These are phyloP conservation scores for Eciton burchellii DNA, from an alignment of 1,140 invertebrate genomes.

Conservation along the genomic window DNA sequence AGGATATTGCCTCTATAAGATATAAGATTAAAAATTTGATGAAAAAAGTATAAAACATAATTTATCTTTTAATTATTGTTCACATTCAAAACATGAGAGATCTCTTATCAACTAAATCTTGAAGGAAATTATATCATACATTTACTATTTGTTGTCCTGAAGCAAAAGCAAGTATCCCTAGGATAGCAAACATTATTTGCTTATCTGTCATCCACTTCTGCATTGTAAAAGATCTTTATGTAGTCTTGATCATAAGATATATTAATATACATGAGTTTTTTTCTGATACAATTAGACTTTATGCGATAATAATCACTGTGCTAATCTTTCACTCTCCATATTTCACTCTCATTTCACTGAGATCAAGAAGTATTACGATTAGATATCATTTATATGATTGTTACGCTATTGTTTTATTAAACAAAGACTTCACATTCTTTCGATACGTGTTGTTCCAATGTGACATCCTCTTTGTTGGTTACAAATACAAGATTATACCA, in stretches of 20 bases:
- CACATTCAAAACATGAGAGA: not conserved
- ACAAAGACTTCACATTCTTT: not conserved
- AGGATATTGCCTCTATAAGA: not conserved
- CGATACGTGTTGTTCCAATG: not conserved
- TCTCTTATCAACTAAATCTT: not conserved
- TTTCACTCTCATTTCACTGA: not conserved
- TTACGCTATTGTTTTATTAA: not conserved
- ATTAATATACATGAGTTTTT: not conserved
- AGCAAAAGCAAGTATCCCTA: not conserved
- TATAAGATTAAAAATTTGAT: constrained; percentile 16
- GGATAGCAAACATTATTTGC: not conserved
- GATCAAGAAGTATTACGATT: not conserved
- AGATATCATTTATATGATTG: not conserved
- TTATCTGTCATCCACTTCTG: not conserved
- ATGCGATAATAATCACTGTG: not conserved
- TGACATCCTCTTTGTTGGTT: not conserved
- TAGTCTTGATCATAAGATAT: not conserved
- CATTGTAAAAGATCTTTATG: constrained; percentile 13
- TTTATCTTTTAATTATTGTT: not conserved
- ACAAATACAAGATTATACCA: not conserved
- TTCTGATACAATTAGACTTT: not conserved
- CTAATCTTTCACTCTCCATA: no score
- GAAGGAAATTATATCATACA: constrained; percentile 25
- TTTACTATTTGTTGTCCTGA: not conserved
- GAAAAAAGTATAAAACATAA: not conserved